A percentile compares a stretch with the other conserved stretches of the same genome.
Conservation (phyloP, 2,888 invertebrate species). For the Tillus elongatus region DNA sequence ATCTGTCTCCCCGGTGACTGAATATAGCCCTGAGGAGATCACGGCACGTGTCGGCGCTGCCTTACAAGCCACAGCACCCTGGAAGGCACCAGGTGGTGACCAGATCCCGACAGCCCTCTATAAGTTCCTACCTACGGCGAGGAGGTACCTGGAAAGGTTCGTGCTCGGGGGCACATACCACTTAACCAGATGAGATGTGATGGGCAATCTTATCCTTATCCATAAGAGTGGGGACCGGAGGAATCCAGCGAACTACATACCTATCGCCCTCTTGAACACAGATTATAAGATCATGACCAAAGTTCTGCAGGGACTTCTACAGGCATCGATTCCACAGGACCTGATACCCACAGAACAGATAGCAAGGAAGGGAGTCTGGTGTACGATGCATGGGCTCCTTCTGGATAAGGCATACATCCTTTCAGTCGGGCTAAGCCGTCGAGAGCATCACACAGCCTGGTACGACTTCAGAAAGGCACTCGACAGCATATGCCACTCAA, state of each 20-base stretch:
- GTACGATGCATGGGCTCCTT: slow-evolving; percentile 3
- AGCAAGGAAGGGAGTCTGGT: too few species aligned
- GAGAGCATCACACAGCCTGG: neutral
- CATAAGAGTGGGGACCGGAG: slow-evolving; percentile 20
- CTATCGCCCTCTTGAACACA: slow-evolving; percentile 21
- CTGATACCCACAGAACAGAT: slow-evolving; percentile 11
- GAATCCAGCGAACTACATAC: slow-evolving; percentile 21
- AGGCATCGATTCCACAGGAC: neutral
- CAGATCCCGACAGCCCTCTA: slow-evolving; percentile 16
- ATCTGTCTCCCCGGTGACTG: neutral
- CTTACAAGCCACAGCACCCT: slow-evolving; percentile 12
- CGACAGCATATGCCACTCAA: neutral
- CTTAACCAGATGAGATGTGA: slow-evolving; percentile 13
- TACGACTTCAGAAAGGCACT: slow-evolving; percentile 6
- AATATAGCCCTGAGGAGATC: neutral
- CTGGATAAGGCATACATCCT: slow-evolving; percentile 2
- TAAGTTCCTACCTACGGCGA: slow-evolving; percentile 12
- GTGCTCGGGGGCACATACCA: neutral
- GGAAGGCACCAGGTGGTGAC: slow-evolving; percentile 19
- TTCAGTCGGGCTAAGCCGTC: neutral
- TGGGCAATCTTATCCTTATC: slow-evolving; percentile 18
- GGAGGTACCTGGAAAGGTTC: slow-evolving; percentile 6
- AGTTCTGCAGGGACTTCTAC: neutral
- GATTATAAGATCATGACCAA: slow-evolving; percentile 22
- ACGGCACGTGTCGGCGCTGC: too few species aligned